Base-by-base conservation (phyloP, 2,113 vertebrate species). In the Esox niger region DNA sequence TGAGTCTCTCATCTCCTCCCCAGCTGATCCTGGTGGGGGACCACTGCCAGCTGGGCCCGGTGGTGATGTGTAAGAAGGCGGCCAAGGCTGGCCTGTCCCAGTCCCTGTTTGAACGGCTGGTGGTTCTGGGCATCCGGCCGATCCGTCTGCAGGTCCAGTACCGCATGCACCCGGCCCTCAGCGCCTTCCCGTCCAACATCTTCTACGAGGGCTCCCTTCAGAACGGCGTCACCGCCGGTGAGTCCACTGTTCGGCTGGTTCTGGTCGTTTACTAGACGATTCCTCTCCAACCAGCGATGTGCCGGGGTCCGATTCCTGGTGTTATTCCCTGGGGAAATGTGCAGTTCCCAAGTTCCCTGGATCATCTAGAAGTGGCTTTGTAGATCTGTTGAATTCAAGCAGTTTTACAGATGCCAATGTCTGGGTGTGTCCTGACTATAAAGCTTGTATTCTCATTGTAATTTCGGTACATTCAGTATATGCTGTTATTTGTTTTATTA, bases 11-110 rank as follows among this genome's bases (percentile, higher is more conserved):
- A 3, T 0, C 23, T 23, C 38, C 20, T 60, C 10, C 15, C 61
- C 80, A 99, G 97, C 92, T 99, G 27, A 99, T 99, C 80, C 93
- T 99, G 0, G 96, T 99, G 47, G 97, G 97, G 0, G 97, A 99
- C 87, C 97, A 99, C 87, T 99, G 96, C 83, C 97, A 99, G 89
- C 91, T 99, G 25, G 97, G 97, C 1, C 96, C 97, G 0, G 96
- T 98, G 33, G 97, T 99, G 76, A 99, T 98, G 96, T 99, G 97
- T 71, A 99, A 98, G 88, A 99, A 99, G 69, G 96, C 96, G 0
- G 96, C 97, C 0, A 99, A 99, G 82, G 97, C 97, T 0, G 97
- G 97, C 2, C 90, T 99, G 10, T 98, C 96, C 0, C 97, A 98
- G 88, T 98, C 96, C 0, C 90, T 98, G 25, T 98, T 98, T 0